Percentiles rank a stretch among this genome's conserved stretches.
phyloP scores from a whole-genome alignment of 2,797 vertebrate species.

The Spatula versicolor region DNA sequence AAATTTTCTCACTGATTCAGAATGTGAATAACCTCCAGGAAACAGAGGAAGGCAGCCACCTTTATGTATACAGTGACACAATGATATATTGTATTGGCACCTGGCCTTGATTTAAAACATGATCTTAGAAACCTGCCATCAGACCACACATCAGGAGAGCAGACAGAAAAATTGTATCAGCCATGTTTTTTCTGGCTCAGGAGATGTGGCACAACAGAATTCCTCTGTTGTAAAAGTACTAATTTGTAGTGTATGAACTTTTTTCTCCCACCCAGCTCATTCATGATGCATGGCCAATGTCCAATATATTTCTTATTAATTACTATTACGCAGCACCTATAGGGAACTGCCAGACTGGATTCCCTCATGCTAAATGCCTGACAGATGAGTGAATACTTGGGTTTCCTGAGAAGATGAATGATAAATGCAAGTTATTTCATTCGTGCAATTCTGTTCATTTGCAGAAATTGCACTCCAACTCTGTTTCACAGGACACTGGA shows the following conservation, averaged over 20 bases:
- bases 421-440: background rate
- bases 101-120: background rate
- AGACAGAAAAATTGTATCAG: background rate
- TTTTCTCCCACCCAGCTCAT: background rate
- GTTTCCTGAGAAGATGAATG: background rate
- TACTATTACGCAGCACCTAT: background rate
- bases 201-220: background rate
- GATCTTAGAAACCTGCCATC: background rate
- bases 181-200: background rate
- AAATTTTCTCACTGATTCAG: conserved; percentile 24
- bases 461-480: background rate
- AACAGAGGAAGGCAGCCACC: background rate
- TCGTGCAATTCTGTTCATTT: background rate
- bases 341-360: background rate
- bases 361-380: background rate
- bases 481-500: background rate
- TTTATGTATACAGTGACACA: background rate
- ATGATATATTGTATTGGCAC: background rate
- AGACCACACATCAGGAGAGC: background rate
- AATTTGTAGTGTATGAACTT: background rate
- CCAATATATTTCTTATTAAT: background rate
- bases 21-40: conserved; percentile 8
- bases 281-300: background rate
- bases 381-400: background rate
- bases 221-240: background rate